Evolutionary conservation across 2,797 vertebrate genomes (phyloP).

Genomic region (Gambelia wislizenii): DNA sequence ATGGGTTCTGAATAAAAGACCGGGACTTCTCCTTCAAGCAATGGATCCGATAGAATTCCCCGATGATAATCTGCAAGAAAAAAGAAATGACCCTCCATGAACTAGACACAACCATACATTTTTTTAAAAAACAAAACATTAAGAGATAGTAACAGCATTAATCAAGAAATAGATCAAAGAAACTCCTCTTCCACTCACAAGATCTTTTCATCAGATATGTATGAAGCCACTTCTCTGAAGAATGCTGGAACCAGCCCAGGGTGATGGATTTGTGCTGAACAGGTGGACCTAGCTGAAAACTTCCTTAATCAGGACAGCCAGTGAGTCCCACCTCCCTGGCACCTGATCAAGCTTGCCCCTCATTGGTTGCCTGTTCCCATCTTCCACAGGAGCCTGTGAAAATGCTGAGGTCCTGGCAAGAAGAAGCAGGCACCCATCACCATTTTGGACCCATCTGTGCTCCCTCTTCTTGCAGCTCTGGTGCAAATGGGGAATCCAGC

Average conservation of each 20-base stretch:
- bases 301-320: too few relatives aligned
- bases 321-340: too few relatives aligned
- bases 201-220: neutral
- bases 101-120: accelerated
- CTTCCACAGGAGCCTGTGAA: too few relatives aligned
- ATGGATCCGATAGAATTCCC: slow-evolving; percentile 94
- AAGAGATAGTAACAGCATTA: neutral
- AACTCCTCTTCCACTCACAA: neutral
- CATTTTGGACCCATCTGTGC: neutral
- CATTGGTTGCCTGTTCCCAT: too few relatives aligned
- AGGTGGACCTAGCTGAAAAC: too few relatives aligned
- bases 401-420: too few relatives aligned
- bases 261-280: too few relatives aligned
- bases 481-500: neutral
- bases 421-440: neutral
- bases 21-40: slow-evolving; percentile 91
- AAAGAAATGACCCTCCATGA: accelerated
- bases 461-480: too few relatives aligned
- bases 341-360: too few relatives aligned
- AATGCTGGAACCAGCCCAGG: too few relatives aligned
- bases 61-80: slow-evolving; percentile 89
- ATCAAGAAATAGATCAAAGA: neutral
- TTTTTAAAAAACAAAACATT: neutral
- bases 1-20: slow-evolving; percentile 93
- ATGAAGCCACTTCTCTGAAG: neutral